Evolutionary conservation across 2,888 invertebrate species (phyloP), one percentile per base, ranked within the genome.

Genomic region (Frankliniella intonsa): DNA sequence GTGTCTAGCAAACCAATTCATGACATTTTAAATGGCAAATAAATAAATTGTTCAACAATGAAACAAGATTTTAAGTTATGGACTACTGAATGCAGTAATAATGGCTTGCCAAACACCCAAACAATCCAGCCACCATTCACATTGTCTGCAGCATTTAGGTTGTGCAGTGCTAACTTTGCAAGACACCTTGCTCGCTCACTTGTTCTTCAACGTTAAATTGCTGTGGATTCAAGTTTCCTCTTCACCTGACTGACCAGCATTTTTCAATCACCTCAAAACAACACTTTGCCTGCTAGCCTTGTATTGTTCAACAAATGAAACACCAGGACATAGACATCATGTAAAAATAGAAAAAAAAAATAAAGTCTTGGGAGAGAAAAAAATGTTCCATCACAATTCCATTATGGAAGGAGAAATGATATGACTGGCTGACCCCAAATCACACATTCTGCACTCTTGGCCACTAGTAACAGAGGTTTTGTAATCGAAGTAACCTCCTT

Each of bases 371-470:
- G 69, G 25, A 10, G 22, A 25, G 25, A 76, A 76, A 25, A 76
- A 76, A 19, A 19, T 55, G 55, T 76, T 76, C 22, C 69, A 76
- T 12, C 69, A 76, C 69, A 76, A 25, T 76, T 76, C 69, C 25
- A 76, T 76, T 5, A 25, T 7, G 19, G 22, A 76, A 25, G 69
- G 25, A 76, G 22, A 76, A 76, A 76, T 76, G 69, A 76, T 25
- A 76, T 76, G 69, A 76, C 84, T 84, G 84, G 84, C 84, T 84
- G 84, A 84, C 84, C 84, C 84, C 84, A 81, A 84, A 84, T 84
- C 85, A 85, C 86, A 86, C 85, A 85, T 85, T 86, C 86, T 86
- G 86, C 86, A 86, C 86, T 86, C 86, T 85, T 85, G 85, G 85
- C 85, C 85, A 85, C 82, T 81, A 82, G 81, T 83, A 82, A 81